These are phyloP conservation scores for Atlantisia rogersi DNA, from an alignment of 2,113 vertebrate species.

Conservation along the genomic window DNA sequence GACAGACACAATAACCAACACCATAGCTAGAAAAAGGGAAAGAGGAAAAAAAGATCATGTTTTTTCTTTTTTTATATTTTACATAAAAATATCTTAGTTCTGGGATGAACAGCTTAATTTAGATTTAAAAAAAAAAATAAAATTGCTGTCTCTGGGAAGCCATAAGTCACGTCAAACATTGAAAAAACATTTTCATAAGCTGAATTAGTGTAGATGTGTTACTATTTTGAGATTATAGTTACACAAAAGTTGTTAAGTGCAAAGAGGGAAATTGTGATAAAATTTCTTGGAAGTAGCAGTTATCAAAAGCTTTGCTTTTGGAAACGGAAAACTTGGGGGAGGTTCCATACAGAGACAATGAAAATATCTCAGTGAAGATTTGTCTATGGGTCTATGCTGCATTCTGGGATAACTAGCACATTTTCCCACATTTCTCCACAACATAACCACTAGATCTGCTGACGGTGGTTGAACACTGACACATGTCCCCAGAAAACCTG, in stretches of 20 bases:
- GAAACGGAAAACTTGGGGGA: not conserved
- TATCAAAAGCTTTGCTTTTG: not conserved
- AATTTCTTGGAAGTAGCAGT: not conserved
- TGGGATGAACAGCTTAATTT: not conserved
- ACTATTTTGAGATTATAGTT: not conserved
- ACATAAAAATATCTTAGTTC: not conserved
- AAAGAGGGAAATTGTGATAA: not conserved
- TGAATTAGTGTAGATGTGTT: not conserved
- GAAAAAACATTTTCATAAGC: not conserved
- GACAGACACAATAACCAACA: not conserved
- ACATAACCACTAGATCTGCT: not conserved
- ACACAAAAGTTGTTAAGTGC: not conserved
- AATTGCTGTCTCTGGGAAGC: not conserved
- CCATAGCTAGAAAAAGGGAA: not conserved
- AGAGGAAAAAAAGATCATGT: rapidly evolving
- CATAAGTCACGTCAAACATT: not conserved
- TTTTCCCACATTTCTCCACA: not conserved
- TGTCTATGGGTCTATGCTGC: not conserved
- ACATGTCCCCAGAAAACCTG: not conserved
- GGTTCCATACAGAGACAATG: not conserved
- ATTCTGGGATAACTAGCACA: not conserved
- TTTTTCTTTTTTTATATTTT: not conserved
- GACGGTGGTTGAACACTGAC: not conserved
- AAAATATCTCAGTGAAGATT: not conserved
- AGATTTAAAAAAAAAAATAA: not conserved